Base-by-base conservation (phyloP, 2,797 vertebrate species). In the Spondyliosoma cantharus region DNA sequence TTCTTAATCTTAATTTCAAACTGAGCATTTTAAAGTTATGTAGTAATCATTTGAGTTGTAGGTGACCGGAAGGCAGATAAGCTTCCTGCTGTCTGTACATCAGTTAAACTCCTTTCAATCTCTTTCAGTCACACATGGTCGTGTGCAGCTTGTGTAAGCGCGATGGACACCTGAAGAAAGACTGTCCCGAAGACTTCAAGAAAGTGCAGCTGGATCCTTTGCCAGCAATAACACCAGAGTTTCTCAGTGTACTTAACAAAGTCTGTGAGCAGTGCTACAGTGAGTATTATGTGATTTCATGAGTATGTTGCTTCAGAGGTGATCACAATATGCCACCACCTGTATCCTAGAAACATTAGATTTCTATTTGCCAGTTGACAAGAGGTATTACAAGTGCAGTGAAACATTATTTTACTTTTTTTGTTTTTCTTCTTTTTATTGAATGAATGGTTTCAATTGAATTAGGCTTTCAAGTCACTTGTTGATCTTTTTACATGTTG, bases 161-260 rank as follows among this genome's bases (percentile, higher is more conserved):
- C 22, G 97, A 99, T 77, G 97, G 97, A 22, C 97, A 99, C 78
- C 93, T 97, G 71, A 98, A 98, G 89, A 96, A 93, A 54, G 97
- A 98, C 87, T 99, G 97, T 85, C 97, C 97, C 0, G 97, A 99
- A 82, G 97, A 99, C 91, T 98, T 99, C 93, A 98, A 96, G 93
- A 97, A 96, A 85, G 96, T 98, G 80, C 93, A 96, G 76, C 95
- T 98, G 79, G 95, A 96, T 12, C 95, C 96, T 37, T 89, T 98
- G 79, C 97, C 97, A 53, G 81, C 86, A 0, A 86, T 97, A 83
- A 96, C 96, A 16, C 91, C 94, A 11, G 96, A 94, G 71, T 99
- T 98, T 90, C 91, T 93, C 71, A 82, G 16, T 89, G 91, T 95
- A 71, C 94, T 99, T 61, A 95, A 97, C 93, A 92, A 96, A 93